phyloP scores from a whole-genome alignment of 1,140 invertebrate genomes.

The Acromyrmex heyeri region DNA sequence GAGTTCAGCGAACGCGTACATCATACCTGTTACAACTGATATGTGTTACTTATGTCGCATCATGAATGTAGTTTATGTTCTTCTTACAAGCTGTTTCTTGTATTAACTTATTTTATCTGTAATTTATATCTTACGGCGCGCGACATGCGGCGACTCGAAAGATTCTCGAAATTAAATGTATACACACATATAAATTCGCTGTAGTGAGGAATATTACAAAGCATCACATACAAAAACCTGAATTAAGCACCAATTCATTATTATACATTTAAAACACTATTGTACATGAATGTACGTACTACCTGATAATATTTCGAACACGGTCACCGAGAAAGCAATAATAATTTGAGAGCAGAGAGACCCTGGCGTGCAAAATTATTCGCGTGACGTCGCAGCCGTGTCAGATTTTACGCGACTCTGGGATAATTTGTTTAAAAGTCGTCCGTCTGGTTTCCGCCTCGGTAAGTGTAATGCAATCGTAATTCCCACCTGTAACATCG shows the following conservation, averaged over 20 bases:
- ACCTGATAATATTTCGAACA: background rate
- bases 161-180: background rate
- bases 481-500: slow-evolving; percentile 70
- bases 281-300: background rate
- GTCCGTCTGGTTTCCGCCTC: slow-evolving; percentile 56
- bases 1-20: slow-evolving; percentile 18
- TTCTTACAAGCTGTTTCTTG: background rate
- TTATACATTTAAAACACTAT: background rate
- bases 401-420: slow-evolving; percentile 49
- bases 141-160: background rate
- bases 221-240: background rate
- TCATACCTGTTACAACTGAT: slow-evolving; percentile 11
- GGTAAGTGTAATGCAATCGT: slow-evolving; percentile 64
- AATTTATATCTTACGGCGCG: background rate
- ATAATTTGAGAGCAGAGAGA: background rate
- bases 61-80: background rate
- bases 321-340: background rate
- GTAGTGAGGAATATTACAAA: background rate
- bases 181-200: background rate
- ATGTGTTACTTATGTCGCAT: background rate
- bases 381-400: slow-evolving; percentile 21
- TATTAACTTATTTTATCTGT: background rate
- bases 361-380: background rate
- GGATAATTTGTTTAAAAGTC: slow-evolving; percentile 59
- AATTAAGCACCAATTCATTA: background rate